phyloP scores from a whole-genome alignment of 2,797 vertebrate genomes.

The Enteromius trimaculatus region DNA sequence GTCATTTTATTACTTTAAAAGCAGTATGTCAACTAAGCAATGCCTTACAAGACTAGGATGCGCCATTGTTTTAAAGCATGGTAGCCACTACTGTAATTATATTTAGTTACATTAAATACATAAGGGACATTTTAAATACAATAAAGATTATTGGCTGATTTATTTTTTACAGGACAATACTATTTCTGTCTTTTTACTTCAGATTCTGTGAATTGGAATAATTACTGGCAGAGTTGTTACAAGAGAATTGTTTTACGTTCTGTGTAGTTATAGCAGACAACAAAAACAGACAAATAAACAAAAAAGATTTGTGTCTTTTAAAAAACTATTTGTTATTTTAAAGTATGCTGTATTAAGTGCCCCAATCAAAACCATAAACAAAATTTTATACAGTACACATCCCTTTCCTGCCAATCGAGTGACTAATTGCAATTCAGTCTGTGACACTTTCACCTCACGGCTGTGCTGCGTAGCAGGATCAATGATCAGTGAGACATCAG shows the following conservation, averaged over 20 bases:
- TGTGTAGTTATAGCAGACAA: neutral
- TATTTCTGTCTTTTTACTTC: neutral
- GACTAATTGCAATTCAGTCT: neutral
- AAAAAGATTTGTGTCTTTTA: neutral
- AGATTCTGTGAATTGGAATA: neutral
- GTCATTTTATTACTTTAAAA: too few species aligned
- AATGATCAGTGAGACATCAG: conserved; percentile 2
- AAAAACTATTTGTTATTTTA: too few species aligned
- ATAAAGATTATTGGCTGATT: neutral
- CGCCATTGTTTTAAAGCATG: too few species aligned
- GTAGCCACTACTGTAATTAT: too few species aligned
- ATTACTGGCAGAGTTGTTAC: neutral
- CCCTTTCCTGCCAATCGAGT: neutral
- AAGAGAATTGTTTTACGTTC: neutral
- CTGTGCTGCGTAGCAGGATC: neutral
- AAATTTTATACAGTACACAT: neutral
- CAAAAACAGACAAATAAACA: neutral
- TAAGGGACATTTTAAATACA: too few species aligned
- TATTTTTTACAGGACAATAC: neutral
- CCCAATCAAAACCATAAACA: neutral
- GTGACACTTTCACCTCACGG: neutral
- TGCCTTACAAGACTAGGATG: too few species aligned
- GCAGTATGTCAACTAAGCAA: too few species aligned
- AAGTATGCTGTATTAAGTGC: neutral
- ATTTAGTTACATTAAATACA: too few species aligned